A percentile compares a stretch with the other conserved stretches of the same genome.
These are phyloP conservation scores for Ephydatia muelleri DNA, from an alignment of 37 sponge, comb jelly and placozoan genomes.

Conservation along the genomic window DNA sequence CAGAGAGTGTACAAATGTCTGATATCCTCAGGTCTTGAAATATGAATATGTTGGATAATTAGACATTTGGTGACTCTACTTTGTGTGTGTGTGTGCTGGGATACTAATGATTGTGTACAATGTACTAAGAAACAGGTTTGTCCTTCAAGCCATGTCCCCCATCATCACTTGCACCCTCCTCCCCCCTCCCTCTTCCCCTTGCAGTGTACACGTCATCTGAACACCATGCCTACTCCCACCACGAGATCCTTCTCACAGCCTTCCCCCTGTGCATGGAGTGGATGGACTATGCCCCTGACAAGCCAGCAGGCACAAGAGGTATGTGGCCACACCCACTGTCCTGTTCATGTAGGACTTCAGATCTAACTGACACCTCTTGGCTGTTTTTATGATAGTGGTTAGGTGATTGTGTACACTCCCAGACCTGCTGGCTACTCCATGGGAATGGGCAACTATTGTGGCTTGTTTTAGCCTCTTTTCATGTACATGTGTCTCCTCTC, in stretches of 20 bases:
- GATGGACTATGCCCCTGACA: constrained; percentile 84
- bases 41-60: too few relatives aligned
- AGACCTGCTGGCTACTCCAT: neutral
- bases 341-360: neutral
- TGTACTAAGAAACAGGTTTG: too few relatives aligned
- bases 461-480: neutral
- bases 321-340: neutral
- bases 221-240: constrained; percentile 74
- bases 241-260: constrained; percentile 84
- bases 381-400: neutral
- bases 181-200: neutral
- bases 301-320: constrained; percentile 66
- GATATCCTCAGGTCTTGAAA: too few relatives aligned
- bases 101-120: too few relatives aligned
- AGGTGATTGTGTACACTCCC: constrained; percentile 9
- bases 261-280: constrained; percentile 92
- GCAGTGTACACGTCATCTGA: constrained; percentile 67
- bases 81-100: too few relatives aligned
- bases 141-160: neutral
- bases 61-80: too few relatives aligned
- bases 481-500: neutral
- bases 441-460: neutral
- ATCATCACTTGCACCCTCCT: neutral
- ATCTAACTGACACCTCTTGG: neutral
- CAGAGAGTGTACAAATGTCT: too few relatives aligned